Conservation (phyloP, 2,888 invertebrate genomes). For the Lasioglossum calceatum region DNA sequence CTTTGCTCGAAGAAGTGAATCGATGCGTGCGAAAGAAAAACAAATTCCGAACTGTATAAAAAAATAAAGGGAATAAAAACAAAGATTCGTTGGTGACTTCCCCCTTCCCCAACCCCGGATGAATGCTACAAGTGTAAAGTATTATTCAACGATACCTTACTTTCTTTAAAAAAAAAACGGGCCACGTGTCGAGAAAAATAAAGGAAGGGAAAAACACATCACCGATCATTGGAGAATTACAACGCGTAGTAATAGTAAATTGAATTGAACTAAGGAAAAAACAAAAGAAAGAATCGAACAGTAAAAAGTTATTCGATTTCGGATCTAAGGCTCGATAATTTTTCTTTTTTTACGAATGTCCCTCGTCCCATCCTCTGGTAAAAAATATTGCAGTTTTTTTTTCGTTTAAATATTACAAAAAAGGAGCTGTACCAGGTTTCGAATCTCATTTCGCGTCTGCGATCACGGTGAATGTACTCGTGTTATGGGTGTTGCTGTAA, state of each 20-base stretch:
- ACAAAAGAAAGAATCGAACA: slow-evolving; percentile 49
- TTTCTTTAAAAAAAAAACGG: slow-evolving; percentile 35
- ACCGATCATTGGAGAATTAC: slow-evolving; percentile 34
- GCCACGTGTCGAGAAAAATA: slow-evolving; percentile 28
- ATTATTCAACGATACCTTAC: slow-evolving; percentile 43
- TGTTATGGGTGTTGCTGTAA: slow-evolving; percentile 33
- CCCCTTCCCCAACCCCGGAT: background rate
- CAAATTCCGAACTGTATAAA: slow-evolving; percentile 41
- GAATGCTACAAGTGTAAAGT: slow-evolving; percentile 56
- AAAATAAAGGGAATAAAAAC: slow-evolving; percentile 39
- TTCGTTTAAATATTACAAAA: slow-evolving; percentile 75
- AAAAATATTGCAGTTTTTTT: slow-evolving; percentile 82
- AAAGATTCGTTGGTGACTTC: slow-evolving; percentile 60
- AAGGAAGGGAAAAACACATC: slow-evolving; percentile 29
- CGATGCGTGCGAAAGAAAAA: slow-evolving; percentile 58
- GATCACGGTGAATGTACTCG: slow-evolving; percentile 70
- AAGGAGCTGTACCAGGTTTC: slow-evolving; percentile 75
- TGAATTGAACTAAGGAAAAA: slow-evolving; percentile 60
- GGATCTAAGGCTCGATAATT: slow-evolving; percentile 74
- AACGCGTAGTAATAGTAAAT: slow-evolving; percentile 48
- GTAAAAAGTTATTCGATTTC: slow-evolving; percentile 68
- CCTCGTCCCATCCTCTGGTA: slow-evolving; percentile 83
- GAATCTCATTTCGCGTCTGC: slow-evolving; percentile 69
- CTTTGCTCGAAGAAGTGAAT: slow-evolving; percentile 71
- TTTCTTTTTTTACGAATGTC: slow-evolving; percentile 75